Evolutionary conservation across 2,797 vertebrate genomes (phyloP), one percentile per base, ranked within the genome.

Genomic region (Limosa lapponica): DNA sequence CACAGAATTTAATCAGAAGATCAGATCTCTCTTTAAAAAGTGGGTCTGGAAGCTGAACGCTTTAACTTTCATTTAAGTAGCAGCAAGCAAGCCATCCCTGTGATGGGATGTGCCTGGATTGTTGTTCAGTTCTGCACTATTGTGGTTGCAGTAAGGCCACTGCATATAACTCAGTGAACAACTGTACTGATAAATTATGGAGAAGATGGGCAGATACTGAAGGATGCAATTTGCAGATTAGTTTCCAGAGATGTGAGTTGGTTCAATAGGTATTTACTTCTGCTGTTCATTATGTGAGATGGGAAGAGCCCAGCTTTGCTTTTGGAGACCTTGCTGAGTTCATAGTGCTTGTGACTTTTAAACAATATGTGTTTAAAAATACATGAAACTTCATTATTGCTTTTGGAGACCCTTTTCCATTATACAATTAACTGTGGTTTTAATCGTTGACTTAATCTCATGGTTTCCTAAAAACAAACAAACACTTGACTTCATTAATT

Each of bases 191-290:
- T 62, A 37, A 70, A 66, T 62, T 89, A 25, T 4, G 32, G 66
- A 82, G 51, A 82, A 84, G 70, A 14, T 52, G 22, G 62, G 48
- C 36, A 79, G 51, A 72, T 77, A 46, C 39, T 32, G 28, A 65
- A 88, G 39, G 54, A 83, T 24, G 5, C 80, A 24, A 74, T 72
- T 90, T 84, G 66, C 52, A 49, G 43, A 57, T 83, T 44, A 79
- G 36, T 90, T 96, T 94, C 72, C 39, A 70, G 90, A 69, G 13
- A 39, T 66, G 52, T 36, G 37, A 82, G 41, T 69, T 57, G 54
- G 16, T 88, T 59, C 36, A 32, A 11, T 49, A 34, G 27, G 32
- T 48, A 20, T 84, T 87, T 82, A 75, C 67, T 94, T 84, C 37
- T 75, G 22, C 30, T 46, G 2, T 64, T 75, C 10, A 10, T 51